A percentile compares a stretch with the other conserved stretches of the same genome.
Conservation (phyloP, 2,113 vertebrate species). For the Coreoperca whiteheadi region DNA sequence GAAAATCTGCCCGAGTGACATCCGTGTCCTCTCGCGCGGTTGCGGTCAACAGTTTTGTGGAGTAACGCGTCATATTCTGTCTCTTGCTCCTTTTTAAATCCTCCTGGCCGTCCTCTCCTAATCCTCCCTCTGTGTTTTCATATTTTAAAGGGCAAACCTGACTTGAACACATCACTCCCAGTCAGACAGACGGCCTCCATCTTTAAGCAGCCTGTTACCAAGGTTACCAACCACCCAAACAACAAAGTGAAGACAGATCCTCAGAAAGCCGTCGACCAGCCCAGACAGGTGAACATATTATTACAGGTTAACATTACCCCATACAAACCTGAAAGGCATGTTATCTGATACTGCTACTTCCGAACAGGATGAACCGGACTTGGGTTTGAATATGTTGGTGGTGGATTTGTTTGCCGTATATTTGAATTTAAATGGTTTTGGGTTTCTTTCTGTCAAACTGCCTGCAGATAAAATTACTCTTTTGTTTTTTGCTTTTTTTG, state of each 20-base stretch:
- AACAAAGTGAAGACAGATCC: slow-evolving; percentile 99
- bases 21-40: fast-evolving
- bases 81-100: neutral
- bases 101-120: neutral
- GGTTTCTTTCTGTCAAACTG: neutral
- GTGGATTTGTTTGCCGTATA: neutral
- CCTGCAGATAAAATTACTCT: neutral
- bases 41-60: neutral
- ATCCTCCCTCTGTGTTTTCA: neutral
- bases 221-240: slow-evolving; percentile 98
- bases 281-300: slow-evolving; percentile 90
- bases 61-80: neutral
- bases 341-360: neutral
- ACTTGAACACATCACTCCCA: slow-evolving; percentile 95
- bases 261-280: slow-evolving; percentile 98
- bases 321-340: neutral
- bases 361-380: slow-evolving; percentile 6
- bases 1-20: neutral
- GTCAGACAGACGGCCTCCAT: slow-evolving; percentile 98
- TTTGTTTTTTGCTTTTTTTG: neutral
- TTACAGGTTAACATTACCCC: neutral
- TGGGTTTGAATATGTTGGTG: neutral
- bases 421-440: neutral
- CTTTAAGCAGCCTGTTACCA: slow-evolving; percentile 98
- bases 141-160: slow-evolving; percentile 91